Percentiles rank a stretch among this genome's conserved stretches.
Conservation (phyloP, 2,113 vertebrate genomes). For the Piliocolobus tephrosceles region DNA sequence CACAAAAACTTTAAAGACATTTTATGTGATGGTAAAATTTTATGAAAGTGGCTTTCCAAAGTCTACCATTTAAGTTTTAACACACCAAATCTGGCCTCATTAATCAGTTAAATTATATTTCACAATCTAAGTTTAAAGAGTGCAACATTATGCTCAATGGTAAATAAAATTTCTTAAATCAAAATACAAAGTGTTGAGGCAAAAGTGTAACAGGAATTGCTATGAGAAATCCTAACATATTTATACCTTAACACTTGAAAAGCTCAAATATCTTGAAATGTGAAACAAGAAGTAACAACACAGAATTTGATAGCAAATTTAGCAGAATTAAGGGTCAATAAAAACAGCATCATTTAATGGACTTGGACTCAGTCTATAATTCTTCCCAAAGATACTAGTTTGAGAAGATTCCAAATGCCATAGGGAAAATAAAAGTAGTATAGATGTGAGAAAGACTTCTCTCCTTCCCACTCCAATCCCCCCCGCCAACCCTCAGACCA, state of each 20-base stretch:
- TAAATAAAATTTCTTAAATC: background rate
- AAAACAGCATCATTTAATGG: conserved; percentile 59
- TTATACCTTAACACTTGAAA: conserved; percentile 5
- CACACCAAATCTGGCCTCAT: conserved; percentile 1
- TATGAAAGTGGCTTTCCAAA: background rate
- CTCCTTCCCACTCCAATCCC: background rate
- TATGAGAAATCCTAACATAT: conserved; percentile 7
- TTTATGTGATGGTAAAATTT: conserved; percentile 1
- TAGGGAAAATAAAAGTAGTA: conserved; percentile 74
- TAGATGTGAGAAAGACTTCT: background rate
- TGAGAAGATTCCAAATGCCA: conserved; percentile 58
- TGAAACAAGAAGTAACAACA: conserved; percentile 38
- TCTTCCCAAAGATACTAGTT: conserved; percentile 62
- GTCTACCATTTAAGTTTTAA: conserved; percentile 19
- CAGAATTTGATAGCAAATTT: conserved; percentile 58
- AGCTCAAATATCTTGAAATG: conserved; percentile 48
- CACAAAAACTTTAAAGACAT: background rate
- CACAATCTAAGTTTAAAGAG: conserved; percentile 43
- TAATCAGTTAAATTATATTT: conserved; percentile 19
- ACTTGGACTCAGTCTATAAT: conserved; percentile 37
- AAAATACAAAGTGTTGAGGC: conserved; percentile 1
- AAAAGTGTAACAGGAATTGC: background rate
- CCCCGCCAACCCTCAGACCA: too few species aligned
- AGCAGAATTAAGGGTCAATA: conserved; percentile 39
- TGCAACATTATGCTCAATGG: background rate